Conservation (phyloP, 1,140 invertebrate genomes). For the Apis florea region DNA sequence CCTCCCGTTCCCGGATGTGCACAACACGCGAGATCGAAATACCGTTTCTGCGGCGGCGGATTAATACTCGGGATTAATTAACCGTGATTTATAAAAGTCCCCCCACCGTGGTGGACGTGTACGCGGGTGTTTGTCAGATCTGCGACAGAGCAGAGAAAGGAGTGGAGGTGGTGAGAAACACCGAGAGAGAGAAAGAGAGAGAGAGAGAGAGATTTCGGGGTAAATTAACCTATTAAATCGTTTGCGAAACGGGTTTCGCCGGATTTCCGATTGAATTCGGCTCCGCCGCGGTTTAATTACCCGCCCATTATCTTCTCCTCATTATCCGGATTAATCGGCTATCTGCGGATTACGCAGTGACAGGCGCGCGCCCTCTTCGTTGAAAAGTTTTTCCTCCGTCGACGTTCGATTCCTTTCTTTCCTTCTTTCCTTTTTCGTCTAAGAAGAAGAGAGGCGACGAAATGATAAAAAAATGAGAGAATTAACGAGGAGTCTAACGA, state of each 20-base stretch:
- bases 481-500: slow-evolving; percentile 16
- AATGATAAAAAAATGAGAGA: background rate
- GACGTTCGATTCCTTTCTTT: background rate
- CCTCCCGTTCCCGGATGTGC: background rate
- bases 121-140: too few species aligned
- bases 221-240: slow-evolving; percentile 53
- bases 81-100: slow-evolving; percentile 44
- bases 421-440: too few species aligned
- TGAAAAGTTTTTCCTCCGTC: background rate
- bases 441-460: too few species aligned
- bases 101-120: too few species aligned
- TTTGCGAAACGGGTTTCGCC: slow-evolving; percentile 53
- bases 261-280: slow-evolving; percentile 36
- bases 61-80: slow-evolving; percentile 44
- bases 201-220: background rate
- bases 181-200: background rate
- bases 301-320: slow-evolving; percentile 55
- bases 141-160: background rate
- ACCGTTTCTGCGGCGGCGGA: slow-evolving; percentile 12
- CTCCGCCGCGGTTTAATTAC: slow-evolving; percentile 49
- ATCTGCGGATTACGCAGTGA: slow-evolving; percentile 34
- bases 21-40: background rate
- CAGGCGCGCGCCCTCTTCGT: background rate
- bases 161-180: background rate
- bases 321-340: slow-evolving; percentile 52